Percentiles rank a stretch among this genome's conserved stretches.
Evolutionary conservation across 1,140 invertebrate genomes (phyloP).

Genomic region (Probaryconus sp.): DNA sequence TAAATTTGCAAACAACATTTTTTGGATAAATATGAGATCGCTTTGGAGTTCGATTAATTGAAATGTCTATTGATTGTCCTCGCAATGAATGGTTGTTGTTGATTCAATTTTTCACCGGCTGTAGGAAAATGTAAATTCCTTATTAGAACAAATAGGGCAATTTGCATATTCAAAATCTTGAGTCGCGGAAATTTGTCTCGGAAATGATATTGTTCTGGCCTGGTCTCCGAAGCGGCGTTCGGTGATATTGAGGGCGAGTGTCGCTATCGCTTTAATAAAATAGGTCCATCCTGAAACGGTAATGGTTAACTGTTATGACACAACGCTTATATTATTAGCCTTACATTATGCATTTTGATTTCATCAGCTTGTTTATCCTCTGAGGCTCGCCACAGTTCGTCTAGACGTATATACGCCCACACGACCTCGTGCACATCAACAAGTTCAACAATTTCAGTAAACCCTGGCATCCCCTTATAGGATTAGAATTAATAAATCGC

Average conservation of each 20-base stretch:
- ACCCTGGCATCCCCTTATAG: slow-evolving; percentile 9
- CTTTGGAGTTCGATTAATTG: too few species aligned
- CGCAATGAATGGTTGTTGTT: too few species aligned
- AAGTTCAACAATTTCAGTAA: slow-evolving; percentile 28
- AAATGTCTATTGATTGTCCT: too few species aligned
- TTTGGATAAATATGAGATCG: too few species aligned
- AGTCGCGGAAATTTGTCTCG: slow-evolving; percentile 17
- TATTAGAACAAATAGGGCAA: slow-evolving; percentile 9
- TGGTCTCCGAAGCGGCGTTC: slow-evolving; percentile 12
- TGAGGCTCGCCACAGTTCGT: slow-evolving; percentile 7
- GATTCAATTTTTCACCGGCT: too few species aligned
- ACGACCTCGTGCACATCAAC: too few species aligned
- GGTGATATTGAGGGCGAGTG: slow-evolving; percentile 27
- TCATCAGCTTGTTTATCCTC: slow-evolving; percentile 33
- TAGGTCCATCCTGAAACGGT: slow-evolving; percentile 23
- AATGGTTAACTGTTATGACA: slow-evolving; percentile 36
- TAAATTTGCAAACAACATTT: too few species aligned
- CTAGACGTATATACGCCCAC: too few species aligned
- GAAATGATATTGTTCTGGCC: slow-evolving; percentile 31
- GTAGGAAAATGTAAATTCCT: too few species aligned
- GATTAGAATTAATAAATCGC: slow-evolving; percentile 35
- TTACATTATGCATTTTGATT: slow-evolving; percentile 38
- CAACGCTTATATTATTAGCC: slow-evolving; percentile 42
- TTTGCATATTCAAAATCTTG: slow-evolving; percentile 32
- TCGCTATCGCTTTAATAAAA: slow-evolving; percentile 40